phyloP scores from a whole-genome alignment of 2,888 invertebrate genomes.

The Hylaea fasciaria region DNA sequence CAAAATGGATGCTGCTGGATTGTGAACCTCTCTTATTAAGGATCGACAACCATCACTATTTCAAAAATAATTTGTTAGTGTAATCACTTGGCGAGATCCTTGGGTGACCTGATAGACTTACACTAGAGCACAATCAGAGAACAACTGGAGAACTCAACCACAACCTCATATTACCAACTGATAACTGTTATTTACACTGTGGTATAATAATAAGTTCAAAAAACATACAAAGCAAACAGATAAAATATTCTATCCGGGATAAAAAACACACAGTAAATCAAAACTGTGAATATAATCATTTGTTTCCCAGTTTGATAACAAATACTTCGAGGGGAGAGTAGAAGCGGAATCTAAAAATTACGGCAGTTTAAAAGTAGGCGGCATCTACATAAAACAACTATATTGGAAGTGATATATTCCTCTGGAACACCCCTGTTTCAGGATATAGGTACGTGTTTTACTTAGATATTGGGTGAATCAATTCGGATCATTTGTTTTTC shows the following conservation, averaged over 20 bases:
- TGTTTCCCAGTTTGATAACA: conserved; percentile 76
- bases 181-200: too few species aligned
- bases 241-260: conserved; percentile 50
- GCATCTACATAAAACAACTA: conserved; percentile 83
- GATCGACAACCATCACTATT: too few species aligned
- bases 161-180: too few species aligned
- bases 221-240: conserved; percentile 45
- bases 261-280: conserved; percentile 75
- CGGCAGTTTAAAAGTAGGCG: conserved; percentile 84
- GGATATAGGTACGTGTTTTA: conserved; percentile 29
- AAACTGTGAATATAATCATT: conserved; percentile 76
- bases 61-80: too few species aligned
- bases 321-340: conserved; percentile 75
- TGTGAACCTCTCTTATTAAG: too few species aligned
- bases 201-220: background rate
- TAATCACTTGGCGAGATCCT: too few species aligned
- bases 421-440: conserved; percentile 49
- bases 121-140: too few species aligned
- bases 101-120: too few species aligned
- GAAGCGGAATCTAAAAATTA: conserved; percentile 84
- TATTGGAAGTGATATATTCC: conserved; percentile 77
- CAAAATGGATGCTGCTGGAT: too few species aligned
- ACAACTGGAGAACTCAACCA: too few species aligned
- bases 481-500: conserved; percentile 29
- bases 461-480: conserved; percentile 38